These are phyloP conservation scores for Siniperca obscura DNA, from an alignment of 2,797 vertebrate genomes.

Conservation along the genomic window DNA sequence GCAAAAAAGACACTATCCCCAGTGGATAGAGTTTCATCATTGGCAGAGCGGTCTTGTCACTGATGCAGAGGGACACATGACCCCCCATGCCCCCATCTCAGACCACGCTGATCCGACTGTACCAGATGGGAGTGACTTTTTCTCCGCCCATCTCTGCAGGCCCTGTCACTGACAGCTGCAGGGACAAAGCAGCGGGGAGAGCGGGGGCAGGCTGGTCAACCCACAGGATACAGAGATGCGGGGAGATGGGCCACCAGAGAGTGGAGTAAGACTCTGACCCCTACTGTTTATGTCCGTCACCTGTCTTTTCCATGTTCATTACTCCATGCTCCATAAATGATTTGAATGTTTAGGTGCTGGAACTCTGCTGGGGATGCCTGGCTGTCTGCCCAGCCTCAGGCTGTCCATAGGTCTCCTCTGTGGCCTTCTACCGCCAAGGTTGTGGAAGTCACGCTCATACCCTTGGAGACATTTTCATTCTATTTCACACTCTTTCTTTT, in stretches of 20 bases:
- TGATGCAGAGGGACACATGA: constrained; percentile 81
- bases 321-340: constrained; percentile 27
- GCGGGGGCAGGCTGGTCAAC: constrained; percentile 55
- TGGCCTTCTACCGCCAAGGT: constrained; percentile 20
- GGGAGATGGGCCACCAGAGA: constrained; percentile 64
- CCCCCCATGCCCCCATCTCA: constrained; percentile 65
- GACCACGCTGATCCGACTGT: constrained; percentile 79
- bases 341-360: constrained; percentile 48
- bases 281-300: constrained; percentile 47
- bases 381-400: constrained; percentile 39
- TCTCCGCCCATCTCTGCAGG: constrained; percentile 67
- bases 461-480: constrained; percentile 49
- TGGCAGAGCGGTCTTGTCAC: constrained; percentile 55
- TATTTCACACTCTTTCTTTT: constrained; percentile 29
- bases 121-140: constrained; percentile 86
- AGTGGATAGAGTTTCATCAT: constrained; percentile 64
- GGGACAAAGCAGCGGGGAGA: constrained; percentile 56
- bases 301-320: constrained; percentile 14
- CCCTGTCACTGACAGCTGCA: constrained; percentile 75
- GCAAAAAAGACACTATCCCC: constrained; percentile 45
- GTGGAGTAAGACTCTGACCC: constrained; percentile 56
- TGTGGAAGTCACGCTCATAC: constrained; percentile 43
- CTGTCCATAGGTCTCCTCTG: constrained; percentile 26
- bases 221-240: constrained; percentile 58
- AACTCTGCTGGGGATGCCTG: constrained; percentile 12